phyloP scores from a whole-genome alignment of 1,140 invertebrate species.

The Cyclina sinensis region DNA sequence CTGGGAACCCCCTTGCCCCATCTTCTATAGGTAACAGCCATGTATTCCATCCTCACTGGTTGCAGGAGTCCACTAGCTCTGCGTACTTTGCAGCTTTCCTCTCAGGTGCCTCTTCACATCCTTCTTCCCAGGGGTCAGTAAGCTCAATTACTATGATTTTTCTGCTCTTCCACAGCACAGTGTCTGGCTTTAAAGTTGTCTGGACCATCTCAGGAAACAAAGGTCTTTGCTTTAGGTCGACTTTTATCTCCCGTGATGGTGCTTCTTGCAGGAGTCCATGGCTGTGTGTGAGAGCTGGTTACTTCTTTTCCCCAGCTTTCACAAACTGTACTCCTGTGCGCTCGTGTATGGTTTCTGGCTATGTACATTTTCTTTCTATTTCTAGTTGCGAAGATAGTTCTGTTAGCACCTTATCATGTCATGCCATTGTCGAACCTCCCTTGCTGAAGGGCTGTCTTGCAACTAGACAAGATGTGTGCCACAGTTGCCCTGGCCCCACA shows the following conservation, averaged over 20 bases:
- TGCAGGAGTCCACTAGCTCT: conserved; percentile 29
- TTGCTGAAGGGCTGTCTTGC: background rate
- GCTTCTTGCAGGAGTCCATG: conserved; percentile 35
- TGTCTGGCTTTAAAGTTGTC: conserved; percentile 49
- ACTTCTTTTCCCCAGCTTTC: background rate
- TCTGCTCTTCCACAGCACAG: conserved; percentile 38
- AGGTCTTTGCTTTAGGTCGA: conserved; percentile 27
- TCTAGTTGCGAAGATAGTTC: background rate
- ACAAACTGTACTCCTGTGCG: conserved; percentile 32
- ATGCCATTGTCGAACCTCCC: background rate
- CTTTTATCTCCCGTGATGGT: background rate
- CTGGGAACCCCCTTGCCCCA: conserved; percentile 56
- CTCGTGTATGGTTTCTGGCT: too few species aligned
- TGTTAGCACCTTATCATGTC: conserved; percentile 5
- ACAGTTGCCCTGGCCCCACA: background rate
- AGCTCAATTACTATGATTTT: conserved; percentile 31
- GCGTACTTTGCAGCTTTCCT: conserved; percentile 60
- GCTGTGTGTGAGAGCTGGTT: background rate
- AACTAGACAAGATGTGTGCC: conserved; percentile 6
- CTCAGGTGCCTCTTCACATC: conserved; percentile 51
- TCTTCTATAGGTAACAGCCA: conserved; percentile 22
- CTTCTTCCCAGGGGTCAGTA: conserved; percentile 44
- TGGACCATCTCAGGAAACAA: conserved; percentile 25
- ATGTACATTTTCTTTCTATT: background rate
- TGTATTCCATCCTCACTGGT: conserved; percentile 3